Evolutionary conservation across 1,140 invertebrate species (phyloP).

Genomic region (Apolygus lucorum): DNA sequence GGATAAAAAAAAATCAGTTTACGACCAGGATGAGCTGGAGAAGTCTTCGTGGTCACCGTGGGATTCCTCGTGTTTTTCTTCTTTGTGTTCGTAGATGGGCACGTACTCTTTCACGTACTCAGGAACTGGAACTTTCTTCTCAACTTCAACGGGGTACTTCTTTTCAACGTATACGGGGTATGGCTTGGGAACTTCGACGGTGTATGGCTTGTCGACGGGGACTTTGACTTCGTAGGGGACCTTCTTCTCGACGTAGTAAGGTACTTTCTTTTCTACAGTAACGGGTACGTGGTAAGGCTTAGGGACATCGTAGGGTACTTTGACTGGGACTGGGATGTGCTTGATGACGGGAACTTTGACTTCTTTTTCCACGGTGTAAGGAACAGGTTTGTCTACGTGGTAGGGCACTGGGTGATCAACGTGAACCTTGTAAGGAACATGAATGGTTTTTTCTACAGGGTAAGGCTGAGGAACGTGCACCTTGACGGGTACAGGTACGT

Average conservation of each 20-base stretch:
- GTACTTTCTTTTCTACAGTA: constrained; percentile 20
- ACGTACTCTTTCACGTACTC: constrained; percentile 28
- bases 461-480: constrained; percentile 58
- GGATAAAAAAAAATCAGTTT: not conserved
- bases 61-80: not conserved
- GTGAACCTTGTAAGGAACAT: constrained; percentile 38
- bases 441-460: constrained; percentile 46
- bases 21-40: not conserved
- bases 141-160: constrained; percentile 21
- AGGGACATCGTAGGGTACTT: constrained; percentile 24
- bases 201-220: constrained; percentile 21
- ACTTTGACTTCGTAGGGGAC: constrained; percentile 26
- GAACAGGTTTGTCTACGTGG: constrained; percentile 21
- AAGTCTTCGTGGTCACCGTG: not conserved
- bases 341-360: constrained; percentile 23
- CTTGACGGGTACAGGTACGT: constrained; percentile 40
- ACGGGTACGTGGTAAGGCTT: constrained; percentile 24
- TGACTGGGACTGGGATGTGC: constrained; percentile 23
- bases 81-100: not conserved
- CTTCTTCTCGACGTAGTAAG: constrained; percentile 21
- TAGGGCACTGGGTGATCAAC: constrained; percentile 22
- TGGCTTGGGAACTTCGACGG: constrained; percentile 23
- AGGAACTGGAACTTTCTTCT: constrained; percentile 11
- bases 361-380: constrained; percentile 23
- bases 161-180: constrained; percentile 26